Conservation (phyloP, 2,113 vertebrate species). For the Ivindomyrus marchei region DNA sequence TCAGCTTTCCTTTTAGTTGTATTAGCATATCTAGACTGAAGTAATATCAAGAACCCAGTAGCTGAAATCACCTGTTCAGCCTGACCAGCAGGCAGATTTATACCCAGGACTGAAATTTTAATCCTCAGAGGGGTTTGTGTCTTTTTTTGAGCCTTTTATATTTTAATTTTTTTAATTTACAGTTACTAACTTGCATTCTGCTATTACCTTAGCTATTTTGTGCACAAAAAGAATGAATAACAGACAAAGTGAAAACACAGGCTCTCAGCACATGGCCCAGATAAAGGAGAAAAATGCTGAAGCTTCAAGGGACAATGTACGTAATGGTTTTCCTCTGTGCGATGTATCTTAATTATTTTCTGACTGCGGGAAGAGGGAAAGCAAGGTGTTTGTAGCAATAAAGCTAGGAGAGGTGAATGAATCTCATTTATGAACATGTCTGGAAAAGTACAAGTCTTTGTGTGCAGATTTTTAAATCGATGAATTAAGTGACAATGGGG, state of each 20-base stretch:
- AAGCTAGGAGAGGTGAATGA: slow-evolving; percentile 33
- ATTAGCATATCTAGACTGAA: not conserved
- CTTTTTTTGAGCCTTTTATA: not conserved
- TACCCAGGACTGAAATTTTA: not conserved
- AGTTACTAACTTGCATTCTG: not conserved
- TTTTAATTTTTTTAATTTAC: not conserved
- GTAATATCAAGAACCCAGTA: not conserved
- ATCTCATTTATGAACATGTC: slow-evolving; percentile 35
- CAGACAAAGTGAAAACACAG: not conserved
- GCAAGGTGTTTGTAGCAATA: slow-evolving; percentile 26
- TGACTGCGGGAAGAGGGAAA: slow-evolving; percentile 8
- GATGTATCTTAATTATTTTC: slow-evolving; percentile 10
- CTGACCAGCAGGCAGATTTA: not conserved
- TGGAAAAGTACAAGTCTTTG: not conserved
- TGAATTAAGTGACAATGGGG: not conserved
- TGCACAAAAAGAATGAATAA: not conserved
- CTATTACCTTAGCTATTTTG: not conserved
- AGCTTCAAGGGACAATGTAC: slow-evolving; percentile 17
- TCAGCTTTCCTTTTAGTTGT: not conserved
- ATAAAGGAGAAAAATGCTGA: slow-evolving; percentile 17
- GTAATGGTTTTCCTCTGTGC: slow-evolving; percentile 12
- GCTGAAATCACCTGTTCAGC: not conserved
- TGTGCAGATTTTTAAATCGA: not conserved
- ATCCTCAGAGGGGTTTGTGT: not conserved
- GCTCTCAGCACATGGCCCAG: not conserved